Conservation (phyloP, 1,140 invertebrate genomes). For the Hyles vespertilio region DNA sequence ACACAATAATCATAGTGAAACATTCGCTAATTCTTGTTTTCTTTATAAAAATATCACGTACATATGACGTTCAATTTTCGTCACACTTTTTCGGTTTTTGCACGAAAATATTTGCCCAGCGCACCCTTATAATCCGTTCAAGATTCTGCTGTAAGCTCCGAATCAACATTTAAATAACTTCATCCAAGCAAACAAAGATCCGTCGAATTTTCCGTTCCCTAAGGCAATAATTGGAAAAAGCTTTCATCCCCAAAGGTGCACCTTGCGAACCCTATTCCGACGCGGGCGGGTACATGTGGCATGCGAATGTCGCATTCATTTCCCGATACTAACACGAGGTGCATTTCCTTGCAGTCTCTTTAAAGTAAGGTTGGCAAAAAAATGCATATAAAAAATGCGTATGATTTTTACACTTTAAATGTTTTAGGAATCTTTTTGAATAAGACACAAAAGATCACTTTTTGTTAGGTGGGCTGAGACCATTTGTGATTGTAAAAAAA, state of each 20-base stretch:
- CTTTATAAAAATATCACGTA: not conserved
- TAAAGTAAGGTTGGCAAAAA: conserved; percentile 41
- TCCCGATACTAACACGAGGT: conserved; percentile 31
- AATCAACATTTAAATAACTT: too few relatives aligned
- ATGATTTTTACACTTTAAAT: too few relatives aligned
- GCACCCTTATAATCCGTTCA: too few relatives aligned
- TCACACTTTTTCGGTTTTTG: too few relatives aligned
- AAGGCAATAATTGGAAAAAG: conserved; percentile 26
- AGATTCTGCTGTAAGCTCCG: too few relatives aligned
- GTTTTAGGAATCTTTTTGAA: too few relatives aligned
- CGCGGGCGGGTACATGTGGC: conserved; percentile 19
- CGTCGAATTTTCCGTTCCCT: not conserved
- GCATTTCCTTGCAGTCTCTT: conserved; percentile 54
- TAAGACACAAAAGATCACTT: not conserved
- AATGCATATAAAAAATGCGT: not conserved
- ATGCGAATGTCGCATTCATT: conserved; percentile 47
- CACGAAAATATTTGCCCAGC: not conserved
- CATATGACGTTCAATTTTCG: too few relatives aligned
- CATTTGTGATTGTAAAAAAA: too few relatives aligned
- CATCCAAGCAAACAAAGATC: not conserved
- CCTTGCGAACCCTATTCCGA: conserved; percentile 8
- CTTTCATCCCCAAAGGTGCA: conserved; percentile 22
- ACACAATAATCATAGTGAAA: too few relatives aligned
- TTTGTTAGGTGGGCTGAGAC: too few relatives aligned
- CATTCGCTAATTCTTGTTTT: too few relatives aligned